Evolutionary conservation across 2,888 invertebrate species (phyloP).

Genomic region (Electrophaes corylata): DNA sequence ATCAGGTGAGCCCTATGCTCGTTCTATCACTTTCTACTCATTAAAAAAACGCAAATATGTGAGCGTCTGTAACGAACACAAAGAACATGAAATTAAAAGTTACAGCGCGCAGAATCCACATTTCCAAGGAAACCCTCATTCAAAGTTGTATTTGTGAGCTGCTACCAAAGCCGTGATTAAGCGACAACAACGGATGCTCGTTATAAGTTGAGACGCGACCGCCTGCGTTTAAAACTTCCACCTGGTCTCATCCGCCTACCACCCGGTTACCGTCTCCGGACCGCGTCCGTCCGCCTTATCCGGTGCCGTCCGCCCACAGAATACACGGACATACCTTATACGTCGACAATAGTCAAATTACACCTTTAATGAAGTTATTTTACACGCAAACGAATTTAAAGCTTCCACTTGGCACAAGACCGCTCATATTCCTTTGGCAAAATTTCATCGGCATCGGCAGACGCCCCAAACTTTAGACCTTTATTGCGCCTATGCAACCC

Average conservation of each 20-base stretch:
- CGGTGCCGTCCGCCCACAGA: not conserved
- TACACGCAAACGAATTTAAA: not conserved
- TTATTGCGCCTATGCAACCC: not conserved
- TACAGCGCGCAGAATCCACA: constrained; percentile 13
- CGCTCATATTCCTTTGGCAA: constrained; percentile 1
- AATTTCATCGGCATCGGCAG: not conserved
- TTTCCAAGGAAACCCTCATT: constrained; percentile 24
- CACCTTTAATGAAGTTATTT: not conserved
- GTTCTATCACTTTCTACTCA: not conserved
- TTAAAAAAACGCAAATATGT: not conserved
- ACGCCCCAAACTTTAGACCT: not conserved
- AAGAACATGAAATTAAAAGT: constrained; percentile 29
- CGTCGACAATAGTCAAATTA: not conserved
- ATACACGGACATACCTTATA: not conserved
- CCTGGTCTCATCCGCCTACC: constrained; percentile 21
- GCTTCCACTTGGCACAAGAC: not conserved
- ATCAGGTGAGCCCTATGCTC: too few relatives aligned
- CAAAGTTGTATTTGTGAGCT: constrained; percentile 25
- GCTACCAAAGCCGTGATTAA: constrained; percentile 39
- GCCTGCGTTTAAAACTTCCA: constrained; percentile 36
- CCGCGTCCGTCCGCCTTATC: constrained; percentile 10
- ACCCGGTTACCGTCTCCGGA: constrained; percentile 5
- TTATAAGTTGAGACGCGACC: constrained; percentile 41
- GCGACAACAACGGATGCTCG: constrained; percentile 38
- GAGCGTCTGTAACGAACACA: not conserved